Evolutionary conservation across 2,113 vertebrate genomes (phyloP), one percentile per base, ranked within the genome.

Genomic region (Ameiurus melas): DNA sequence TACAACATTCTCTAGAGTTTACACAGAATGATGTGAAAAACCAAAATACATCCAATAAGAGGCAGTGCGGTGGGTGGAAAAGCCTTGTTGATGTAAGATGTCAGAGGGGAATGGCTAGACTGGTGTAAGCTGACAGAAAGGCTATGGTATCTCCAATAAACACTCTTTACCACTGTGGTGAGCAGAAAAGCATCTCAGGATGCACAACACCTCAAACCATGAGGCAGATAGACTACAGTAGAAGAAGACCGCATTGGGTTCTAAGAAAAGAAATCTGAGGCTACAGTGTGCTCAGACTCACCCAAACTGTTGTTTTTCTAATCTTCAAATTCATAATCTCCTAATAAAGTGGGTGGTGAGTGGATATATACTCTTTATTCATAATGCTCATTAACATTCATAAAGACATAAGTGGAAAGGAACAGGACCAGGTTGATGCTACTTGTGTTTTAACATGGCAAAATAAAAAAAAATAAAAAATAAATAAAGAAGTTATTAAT

Each of bases 181-280:
- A 83, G 58, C 57, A 62, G 12, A 82, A 82, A 82, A 82, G 55
- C 17, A 82, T 22, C 51, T 39, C 30, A 83, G 17, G 30, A 83
- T 13, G 0, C 55, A 27, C 19, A 82, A 43, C 13, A 13, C 9
- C 14, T 62, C 1, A 0, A 57, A 19, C 14, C 51, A 20, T 19
- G 14, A 33, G n/a, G 0, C 78, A 55, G 51, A 14, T 53, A 25
- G n/a, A 30, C 19, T 22, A 82, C 16, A 82, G 3, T 5, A 78
- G 75, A 47, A 78, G 13, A 51, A 7, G 5, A 16, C 22, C 75
- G 16, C 47, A 53, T 19, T 79, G 5, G n/a, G 14, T 80, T 80
- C 9, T 25, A 78, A 16, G 12, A 17, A n/a, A 12, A 53, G 13
- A 53, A 51, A 53, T 78, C 5, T 27, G 25, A 53, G 47, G 25